Conservation (phyloP, 2,113 vertebrate species). For the Cyanoderma ruficeps region DNA sequence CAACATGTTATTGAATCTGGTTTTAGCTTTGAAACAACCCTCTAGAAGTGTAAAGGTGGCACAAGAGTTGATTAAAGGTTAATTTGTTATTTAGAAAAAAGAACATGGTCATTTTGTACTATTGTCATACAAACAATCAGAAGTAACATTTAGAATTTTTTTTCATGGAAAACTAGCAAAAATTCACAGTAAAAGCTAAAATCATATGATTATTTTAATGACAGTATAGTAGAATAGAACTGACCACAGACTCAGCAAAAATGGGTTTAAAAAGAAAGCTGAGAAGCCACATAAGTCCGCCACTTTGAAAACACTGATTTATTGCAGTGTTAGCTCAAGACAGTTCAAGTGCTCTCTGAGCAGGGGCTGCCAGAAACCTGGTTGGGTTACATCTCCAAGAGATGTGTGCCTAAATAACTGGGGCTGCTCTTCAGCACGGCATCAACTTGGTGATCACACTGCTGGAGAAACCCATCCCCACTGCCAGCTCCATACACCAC, state of each 20-base stretch:
- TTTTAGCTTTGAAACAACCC: background rate
- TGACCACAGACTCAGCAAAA: background rate
- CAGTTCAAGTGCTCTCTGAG: fast-evolving
- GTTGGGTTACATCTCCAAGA: background rate
- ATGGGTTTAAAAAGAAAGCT: background rate
- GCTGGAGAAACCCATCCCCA: background rate
- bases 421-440: background rate
- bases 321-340: background rate
- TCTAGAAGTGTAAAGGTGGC: background rate
- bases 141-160: background rate
- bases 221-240: background rate
- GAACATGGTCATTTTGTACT: background rate
- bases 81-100: slow-evolving; percentile 10
- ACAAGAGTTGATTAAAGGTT: background rate
- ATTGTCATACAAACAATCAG: slow-evolving; percentile 36
- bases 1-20: background rate
- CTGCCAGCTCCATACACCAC: no score
- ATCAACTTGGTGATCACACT: fast-evolving
- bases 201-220: background rate
- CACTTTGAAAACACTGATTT: background rate
- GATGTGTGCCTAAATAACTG: fast-evolving
- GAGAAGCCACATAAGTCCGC: background rate
- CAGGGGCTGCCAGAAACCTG: background rate
- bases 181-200: background rate
- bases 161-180: background rate